Evolutionary conservation across 2,888 invertebrate species (phyloP), one percentile per base, ranked within the genome.

Genomic region (Mesorhabditis sp.): DNA sequence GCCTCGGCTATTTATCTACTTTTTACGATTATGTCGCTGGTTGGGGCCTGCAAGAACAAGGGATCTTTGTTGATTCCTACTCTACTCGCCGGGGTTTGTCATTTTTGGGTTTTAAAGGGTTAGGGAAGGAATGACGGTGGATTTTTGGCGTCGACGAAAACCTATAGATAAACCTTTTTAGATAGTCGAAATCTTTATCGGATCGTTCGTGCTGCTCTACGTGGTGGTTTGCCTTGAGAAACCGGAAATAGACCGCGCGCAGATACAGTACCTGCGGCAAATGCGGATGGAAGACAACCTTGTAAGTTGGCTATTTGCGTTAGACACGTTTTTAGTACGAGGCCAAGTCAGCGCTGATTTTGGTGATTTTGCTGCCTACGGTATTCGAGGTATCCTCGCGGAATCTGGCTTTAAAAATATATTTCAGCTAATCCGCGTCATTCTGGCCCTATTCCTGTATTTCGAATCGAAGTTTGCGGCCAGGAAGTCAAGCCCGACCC

Each of bases 281-380:
- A 28, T 28, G 28, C 28, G 28, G 28, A 28, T 28, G 28, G 28
- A 28, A 28, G 28, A 28, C 28, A 28, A 28, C 28, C 28, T 28
- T 28, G 28, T 28, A 28, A 28, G 28, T 28, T 28, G 2, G 28
- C 28, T 28, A 28, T 28, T 2, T 28, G 28, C 28, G 28, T 28
- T 28, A 28, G 28, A 28, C 28, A 28, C 28, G 28, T 2, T 28
- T 28, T 28, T 28, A 28, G 28, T 28, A 28, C 28, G 28, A 28
- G 28, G 28, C 28, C 28, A 28, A 28, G 7, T 50, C 58, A 50
- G n/a, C 58, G 7, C 58, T 50, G 58, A 50, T 13, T 50, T 2
- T n/a, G 58, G 58, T 50, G 7, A 50, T 50, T 50, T 10, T n/a
- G n/a, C n/a, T 50, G 58, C 58, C n/a, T 50, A 50, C 58, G n/a